These are phyloP conservation scores for Sebastes steindachneri DNA, from an alignment of 2,797 vertebrate species.

Conservation along the genomic window DNA sequence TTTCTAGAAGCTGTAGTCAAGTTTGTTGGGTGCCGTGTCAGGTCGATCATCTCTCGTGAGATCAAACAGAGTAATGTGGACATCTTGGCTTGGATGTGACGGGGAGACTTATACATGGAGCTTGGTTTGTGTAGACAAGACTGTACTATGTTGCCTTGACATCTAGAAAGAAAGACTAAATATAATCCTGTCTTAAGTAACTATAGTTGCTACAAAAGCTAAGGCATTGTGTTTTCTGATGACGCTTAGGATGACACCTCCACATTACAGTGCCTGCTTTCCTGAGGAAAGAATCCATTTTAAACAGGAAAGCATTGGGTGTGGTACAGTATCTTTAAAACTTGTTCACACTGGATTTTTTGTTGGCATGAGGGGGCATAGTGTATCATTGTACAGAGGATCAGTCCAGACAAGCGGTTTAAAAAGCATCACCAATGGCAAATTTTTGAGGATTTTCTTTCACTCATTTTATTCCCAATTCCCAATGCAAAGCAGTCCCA, in stretches of 20 bases:
- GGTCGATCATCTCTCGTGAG: not conserved
- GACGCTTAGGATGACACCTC: not conserved
- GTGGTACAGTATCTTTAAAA: conserved; percentile 20
- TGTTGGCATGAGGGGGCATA: not conserved
- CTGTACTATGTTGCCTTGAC: not conserved
- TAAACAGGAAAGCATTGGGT: conserved; percentile 7
- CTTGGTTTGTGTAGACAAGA: not conserved
- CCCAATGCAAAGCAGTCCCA: not conserved
- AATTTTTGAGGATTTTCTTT: not conserved
- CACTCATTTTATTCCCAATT: not conserved
- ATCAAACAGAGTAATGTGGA: not conserved
- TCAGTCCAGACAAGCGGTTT: not conserved
- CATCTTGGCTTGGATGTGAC: not conserved
- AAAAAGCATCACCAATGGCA: not conserved
- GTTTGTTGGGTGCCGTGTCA: not conserved
- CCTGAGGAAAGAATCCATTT: not conserved
- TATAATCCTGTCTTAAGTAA: not conserved
- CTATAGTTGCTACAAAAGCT: not conserved
- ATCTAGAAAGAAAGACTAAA: not conserved
- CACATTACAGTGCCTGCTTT: not conserved
- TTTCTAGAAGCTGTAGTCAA: not conserved
- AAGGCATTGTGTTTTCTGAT: not conserved
- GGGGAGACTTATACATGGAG: not conserved
- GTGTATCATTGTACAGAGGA: not conserved
- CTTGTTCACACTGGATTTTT: conserved; percentile 11